Evolutionary conservation across 2,888 invertebrate species (phyloP), one percentile per base, ranked within the genome.

Genomic region (Drosophila anomelani): DNA sequence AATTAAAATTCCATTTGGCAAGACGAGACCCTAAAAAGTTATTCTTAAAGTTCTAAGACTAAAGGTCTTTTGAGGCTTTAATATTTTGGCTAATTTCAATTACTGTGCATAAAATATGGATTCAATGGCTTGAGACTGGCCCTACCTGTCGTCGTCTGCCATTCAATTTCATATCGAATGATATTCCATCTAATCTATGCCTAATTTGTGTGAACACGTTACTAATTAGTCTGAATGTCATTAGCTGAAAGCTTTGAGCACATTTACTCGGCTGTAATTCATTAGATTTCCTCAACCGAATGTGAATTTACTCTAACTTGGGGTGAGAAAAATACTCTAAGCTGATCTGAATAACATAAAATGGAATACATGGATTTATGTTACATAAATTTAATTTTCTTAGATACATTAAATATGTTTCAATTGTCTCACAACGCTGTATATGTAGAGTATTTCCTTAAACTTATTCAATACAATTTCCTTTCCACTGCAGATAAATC

Each of bases 181-280:
- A 38, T 20, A 39, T 59, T 49, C 43, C 60, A 68, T 70, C 62
- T 83, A 85, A 85, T 85, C 79, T 68, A 64, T 66, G 69, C 49
- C 68, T 72, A 80, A 84, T 86, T 84, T 67, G 63, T 51, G 55
- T 59, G 66, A 77, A 77, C 81, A 84, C 68, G 57, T 51, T 51
- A 43, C 63, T 80, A 86, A 84, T 84, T 81, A 86, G 76, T 12
- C 29, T 9, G 72, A 57, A 76, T 77, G 78, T 49, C 54, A 61
- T 62, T 61, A 62, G 46, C 47, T 29, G 41, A 57, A 59, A 59
- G 54, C 68, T 38, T 68, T 49, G 67, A 66, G n/a, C 56, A 34
- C 56, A 68, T 49, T 66, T 56, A 41, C 36, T 66, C 15, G 41
- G 8, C 9, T 20, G 20, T 67, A 66, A 66, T 66, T 66, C 41